A percentile compares a stretch with the other conserved stretches of the same genome.
Conservation (phyloP, 2,113 vertebrate species). For the Pongo pygmaeus region DNA sequence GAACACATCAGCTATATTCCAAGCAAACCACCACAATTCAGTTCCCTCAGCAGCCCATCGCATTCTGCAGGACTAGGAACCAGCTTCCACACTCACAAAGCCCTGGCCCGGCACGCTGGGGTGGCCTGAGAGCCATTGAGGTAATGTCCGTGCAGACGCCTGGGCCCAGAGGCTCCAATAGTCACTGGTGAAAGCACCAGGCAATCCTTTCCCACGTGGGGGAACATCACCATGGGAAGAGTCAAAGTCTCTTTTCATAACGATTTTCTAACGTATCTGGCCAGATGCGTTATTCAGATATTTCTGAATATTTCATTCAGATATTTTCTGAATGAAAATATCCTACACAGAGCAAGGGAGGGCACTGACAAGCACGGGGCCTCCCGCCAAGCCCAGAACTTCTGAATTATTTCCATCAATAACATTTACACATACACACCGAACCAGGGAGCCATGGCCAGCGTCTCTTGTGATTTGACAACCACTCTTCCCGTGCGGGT, state of each 20-base stretch:
- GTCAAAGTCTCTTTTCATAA: too few relatives aligned
- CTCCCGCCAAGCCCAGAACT: neutral
- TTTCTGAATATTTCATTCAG: too few relatives aligned
- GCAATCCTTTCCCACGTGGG: too few relatives aligned
- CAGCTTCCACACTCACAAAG: neutral
- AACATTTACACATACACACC: neutral
- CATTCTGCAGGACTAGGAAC: neutral
- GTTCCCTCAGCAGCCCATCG: neutral
- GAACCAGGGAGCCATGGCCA: neutral
- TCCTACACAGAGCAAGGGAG: neutral
- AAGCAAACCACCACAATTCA: neutral
- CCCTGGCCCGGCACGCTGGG: neutral
- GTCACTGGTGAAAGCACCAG: neutral
- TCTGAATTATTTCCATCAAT: neutral
- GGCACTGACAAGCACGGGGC: neutral
- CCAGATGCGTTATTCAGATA: too few relatives aligned
- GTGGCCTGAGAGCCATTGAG: neutral
- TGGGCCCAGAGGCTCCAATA: neutral
- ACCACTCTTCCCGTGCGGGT: neutral
- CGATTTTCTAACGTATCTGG: too few relatives aligned
- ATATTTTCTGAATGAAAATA: too few relatives aligned
- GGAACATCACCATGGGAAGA: too few relatives aligned
- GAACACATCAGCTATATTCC: neutral
- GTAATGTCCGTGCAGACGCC: neutral
- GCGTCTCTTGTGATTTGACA: neutral